phyloP scores from a whole-genome alignment of 2,113 vertebrate genomes.

The Callorhinus ursinus region DNA sequence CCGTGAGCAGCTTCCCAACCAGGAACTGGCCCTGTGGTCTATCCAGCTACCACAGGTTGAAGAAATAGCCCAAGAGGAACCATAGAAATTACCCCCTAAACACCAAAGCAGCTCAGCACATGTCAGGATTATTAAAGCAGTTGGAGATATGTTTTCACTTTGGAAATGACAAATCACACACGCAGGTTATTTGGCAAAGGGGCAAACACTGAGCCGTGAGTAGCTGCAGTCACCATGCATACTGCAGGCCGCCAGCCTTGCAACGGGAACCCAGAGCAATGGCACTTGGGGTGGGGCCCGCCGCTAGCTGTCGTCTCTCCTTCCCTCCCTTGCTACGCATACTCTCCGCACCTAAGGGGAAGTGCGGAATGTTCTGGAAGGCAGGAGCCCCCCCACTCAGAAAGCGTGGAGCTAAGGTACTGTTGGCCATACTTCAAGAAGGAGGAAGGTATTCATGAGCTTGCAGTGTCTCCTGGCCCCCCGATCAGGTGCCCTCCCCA shows the following conservation, averaged over 20 bases:
- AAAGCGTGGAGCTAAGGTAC: background rate
- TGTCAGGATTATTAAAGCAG: conserved; percentile 10
- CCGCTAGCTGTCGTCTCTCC: background rate
- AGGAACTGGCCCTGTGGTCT: background rate
- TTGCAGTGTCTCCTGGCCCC: background rate
- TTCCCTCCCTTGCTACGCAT: background rate
- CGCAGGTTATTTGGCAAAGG: background rate
- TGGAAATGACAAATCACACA: background rate
- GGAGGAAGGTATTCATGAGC: background rate
- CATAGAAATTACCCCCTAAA: background rate
- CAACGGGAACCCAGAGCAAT: background rate
- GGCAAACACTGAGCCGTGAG: background rate
- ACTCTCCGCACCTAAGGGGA: background rate
- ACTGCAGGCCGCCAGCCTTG: background rate
- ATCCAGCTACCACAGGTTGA: background rate
- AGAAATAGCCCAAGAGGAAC: background rate
- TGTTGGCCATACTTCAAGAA: background rate
- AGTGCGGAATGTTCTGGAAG: background rate
- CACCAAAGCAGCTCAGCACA: background rate
- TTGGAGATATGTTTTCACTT: conserved; percentile 34
- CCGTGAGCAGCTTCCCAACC: background rate
- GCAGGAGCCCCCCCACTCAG: background rate
- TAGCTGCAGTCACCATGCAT: background rate
- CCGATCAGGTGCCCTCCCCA: background rate
- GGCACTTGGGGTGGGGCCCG: background rate